Evolutionary conservation across 2,888 invertebrate species (phyloP).

Genomic region (Rhingia campestris): DNA sequence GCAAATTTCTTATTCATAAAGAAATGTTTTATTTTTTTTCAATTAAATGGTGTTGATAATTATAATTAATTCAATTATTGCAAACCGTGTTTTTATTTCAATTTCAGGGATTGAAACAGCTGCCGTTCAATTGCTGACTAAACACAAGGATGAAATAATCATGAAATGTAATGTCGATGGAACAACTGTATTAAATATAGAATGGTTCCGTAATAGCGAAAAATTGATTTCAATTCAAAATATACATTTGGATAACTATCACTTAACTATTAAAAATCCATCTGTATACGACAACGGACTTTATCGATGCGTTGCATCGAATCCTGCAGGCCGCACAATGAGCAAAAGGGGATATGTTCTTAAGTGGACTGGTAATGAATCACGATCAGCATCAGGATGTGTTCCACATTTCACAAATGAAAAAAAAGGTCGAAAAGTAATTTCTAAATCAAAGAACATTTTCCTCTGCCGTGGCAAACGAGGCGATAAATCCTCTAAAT

Average conservation of each 20-base stretch:
- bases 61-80: slow-evolving; percentile 45
- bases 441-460: slow-evolving; percentile 76
- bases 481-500: slow-evolving; percentile 76
- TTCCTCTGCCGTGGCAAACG: slow-evolving; percentile 82
- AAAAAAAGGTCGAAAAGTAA: slow-evolving; percentile 78
- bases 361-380: slow-evolving; percentile 74
- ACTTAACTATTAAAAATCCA: slow-evolving; percentile 80
- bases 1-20: too few species aligned
- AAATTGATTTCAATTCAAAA: slow-evolving; percentile 85
- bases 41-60: slow-evolving; percentile 68
- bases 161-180: slow-evolving; percentile 81
- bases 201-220: slow-evolving; percentile 85
- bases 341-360: slow-evolving; percentile 80
- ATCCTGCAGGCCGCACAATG: slow-evolving; percentile 85
- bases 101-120: slow-evolving; percentile 80
- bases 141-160: slow-evolving; percentile 79
- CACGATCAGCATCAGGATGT: slow-evolving; percentile 76
- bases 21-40: slow-evolving; percentile 39
- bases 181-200: slow-evolving; percentile 79
- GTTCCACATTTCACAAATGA: slow-evolving; percentile 76
- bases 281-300: slow-evolving; percentile 86
- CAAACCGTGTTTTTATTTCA: slow-evolving; percentile 31
- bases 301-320: slow-evolving; percentile 88
- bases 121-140: slow-evolving; percentile 79
- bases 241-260: slow-evolving; percentile 84